Evolutionary conservation across 2,113 vertebrate genomes (phyloP).

Genomic region (Oceanodroma tethys): DNA sequence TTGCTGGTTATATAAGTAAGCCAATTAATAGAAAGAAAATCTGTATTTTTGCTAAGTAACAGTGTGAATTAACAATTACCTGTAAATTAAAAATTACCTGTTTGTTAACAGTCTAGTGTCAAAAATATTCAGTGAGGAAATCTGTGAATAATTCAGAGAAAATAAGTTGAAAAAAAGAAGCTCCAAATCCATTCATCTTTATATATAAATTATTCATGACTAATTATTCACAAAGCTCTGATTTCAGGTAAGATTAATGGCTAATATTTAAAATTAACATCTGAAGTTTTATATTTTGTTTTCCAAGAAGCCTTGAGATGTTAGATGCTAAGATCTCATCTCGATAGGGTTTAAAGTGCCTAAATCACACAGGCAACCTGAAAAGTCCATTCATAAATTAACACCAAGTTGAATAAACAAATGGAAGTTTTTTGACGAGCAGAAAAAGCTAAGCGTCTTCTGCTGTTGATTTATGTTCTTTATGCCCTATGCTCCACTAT

Average conservation of each 20-base stretch:
- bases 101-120: background rate
- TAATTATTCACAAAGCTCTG: background rate
- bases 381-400: background rate
- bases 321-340: background rate
- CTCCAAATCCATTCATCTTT: background rate
- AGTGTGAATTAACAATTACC: background rate
- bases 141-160: background rate
- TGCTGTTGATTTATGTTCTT: background rate
- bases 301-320: background rate
- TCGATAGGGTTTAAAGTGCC: background rate
- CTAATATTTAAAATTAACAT: background rate
- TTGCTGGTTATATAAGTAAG: background rate
- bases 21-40: background rate
- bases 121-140: background rate
- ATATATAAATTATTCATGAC: background rate
- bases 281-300: background rate
- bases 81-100: background rate
- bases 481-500: background rate
- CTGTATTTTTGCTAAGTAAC: background rate
- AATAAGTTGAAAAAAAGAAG: background rate
- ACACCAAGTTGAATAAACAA: background rate
- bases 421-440: background rate
- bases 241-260: background rate
- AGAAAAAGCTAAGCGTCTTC: background rate
- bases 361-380: background rate